Percentiles rank a stretch among this genome's conserved stretches.
Conservation (phyloP, 2,797 vertebrate genomes). For the Sebastes umbrosus region DNA sequence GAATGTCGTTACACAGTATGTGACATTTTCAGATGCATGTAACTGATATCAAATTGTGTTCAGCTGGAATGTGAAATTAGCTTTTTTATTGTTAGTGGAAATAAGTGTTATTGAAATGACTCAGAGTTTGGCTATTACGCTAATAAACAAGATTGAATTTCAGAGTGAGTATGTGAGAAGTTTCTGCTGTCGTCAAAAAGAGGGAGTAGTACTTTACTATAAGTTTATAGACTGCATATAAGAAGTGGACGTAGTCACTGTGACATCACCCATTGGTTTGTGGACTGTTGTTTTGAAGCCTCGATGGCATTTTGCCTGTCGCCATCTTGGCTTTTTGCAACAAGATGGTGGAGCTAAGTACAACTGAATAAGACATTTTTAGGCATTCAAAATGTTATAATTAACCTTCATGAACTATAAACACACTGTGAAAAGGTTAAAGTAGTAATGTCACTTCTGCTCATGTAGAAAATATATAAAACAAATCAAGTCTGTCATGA, state of each 20-base stretch:
- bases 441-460: conserved; percentile 59
- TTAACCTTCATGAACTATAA: not conserved
- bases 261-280: not conserved
- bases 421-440: not conserved
- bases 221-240: no score
- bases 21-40: conserved; percentile 1
- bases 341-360: no score
- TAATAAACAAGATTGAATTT: not conserved
- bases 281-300: not conserved
- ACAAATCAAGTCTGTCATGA: conserved; percentile 77
- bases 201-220: not conserved
- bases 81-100: not conserved
- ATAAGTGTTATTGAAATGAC: not conserved
- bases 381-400: no score
- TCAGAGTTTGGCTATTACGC: not conserved
- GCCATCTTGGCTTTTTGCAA: no score
- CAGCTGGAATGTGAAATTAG: not conserved
- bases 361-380: no score
- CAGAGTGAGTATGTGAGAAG: not conserved
- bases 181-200: not conserved
- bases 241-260: not conserved
- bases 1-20: not conserved
- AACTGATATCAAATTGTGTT: conserved; percentile 2
- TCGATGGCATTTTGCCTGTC: no score
- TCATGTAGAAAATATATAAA: conserved; percentile 80